Evolutionary conservation across 2,113 vertebrate species (phyloP), one percentile per base, ranked within the genome.

Genomic region (Amia ocellicauda): DNA sequence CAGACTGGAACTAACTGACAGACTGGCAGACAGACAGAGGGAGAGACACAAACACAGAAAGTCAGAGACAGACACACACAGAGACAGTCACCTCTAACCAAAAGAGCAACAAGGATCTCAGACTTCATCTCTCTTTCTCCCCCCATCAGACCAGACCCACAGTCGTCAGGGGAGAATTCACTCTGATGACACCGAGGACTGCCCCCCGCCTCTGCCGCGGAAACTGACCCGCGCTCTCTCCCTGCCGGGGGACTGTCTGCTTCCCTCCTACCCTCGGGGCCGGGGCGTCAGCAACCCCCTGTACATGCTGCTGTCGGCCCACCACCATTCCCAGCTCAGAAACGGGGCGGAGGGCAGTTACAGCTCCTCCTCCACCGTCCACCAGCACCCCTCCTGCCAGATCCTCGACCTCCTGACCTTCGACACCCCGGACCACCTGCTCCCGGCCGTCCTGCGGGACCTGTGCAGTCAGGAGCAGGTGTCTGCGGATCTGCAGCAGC

Each of bases 171-270:
- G 20, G 61, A 77, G 83, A 41, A 81, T 80, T 66, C 83, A 83
- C 69, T 87, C 87, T 0, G 82, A 82, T 7, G 56, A 41, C 27
- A 74, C 55, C 13, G 0, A 22, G 51, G 10, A 53, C 0, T 9
- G 3, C 59, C 87, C 92, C 4, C 92, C 92, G 0, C 90, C 91
- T 0, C 42, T 93, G 55, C 92, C 92, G 0, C 90, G 79, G 71
- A 90, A 88, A 49, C 72, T 91, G 4, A 64, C 54, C 63, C 75
- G 89, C 55, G 75, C 90, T 0, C 42, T 75, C 20, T 95, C 76
- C 66, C 85, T 80, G 66, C 93, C 51, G 14, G 71, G 5, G 3
- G 50, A 3, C 14, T 5, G 10, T 14, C 29, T 66, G 22, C 27
- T 53, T n/a, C 60, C 63, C 4, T 42, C 69, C 8, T 50, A 27